Evolutionary conservation across 2,113 vertebrate species (phyloP), one percentile per base, ranked within the genome.

Genomic region (Callospermophilus lateralis): DNA sequence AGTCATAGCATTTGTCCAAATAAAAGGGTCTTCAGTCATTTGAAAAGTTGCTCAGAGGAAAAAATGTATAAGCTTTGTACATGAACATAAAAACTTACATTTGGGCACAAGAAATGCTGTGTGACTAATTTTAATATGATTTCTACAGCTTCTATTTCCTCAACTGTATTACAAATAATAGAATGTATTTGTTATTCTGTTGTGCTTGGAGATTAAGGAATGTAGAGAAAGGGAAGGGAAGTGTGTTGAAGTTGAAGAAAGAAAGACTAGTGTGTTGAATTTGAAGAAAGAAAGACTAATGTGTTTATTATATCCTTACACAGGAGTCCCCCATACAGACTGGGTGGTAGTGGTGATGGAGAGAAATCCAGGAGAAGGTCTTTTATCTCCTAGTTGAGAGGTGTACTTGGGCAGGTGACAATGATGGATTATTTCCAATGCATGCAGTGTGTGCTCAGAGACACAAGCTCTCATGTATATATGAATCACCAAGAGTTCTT

Each of bases 61-160:
- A 74, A 67, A 74, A 24, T 58, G 22, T 53, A 20, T 72, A 39
- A 72, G 10, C 11, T 96, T 45, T 48, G 30, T 26, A 48, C 6
- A 7, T 45, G n/a, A 48, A 74, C n/a, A 34, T 53, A 68, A 8
- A 3, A 55, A n/a, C 55, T 72, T 81, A 58, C 34, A 45, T 55
- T 28, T 61, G 63, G 42, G 16, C 34, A 78, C 5, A 65, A 53
- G 34, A 1, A 53, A n/a, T 22, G 8, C 22, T 28, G 67, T 20
- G n/a, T 30, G 39, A n/a, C 53, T 74, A 77, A 37, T 4, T 22
- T 7, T 55, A 67, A 32, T 24, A 15, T n/a, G 53, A 94, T 89
- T 95, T 83, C 68, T 89, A 80, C 34, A 80, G 77, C 61, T 34
- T 28, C 7, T 1, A 30, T 90, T 90, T 90, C n/a, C 9, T 95